Conservation (phyloP, 2,888 invertebrate species). For the Drosophila picticornis region DNA sequence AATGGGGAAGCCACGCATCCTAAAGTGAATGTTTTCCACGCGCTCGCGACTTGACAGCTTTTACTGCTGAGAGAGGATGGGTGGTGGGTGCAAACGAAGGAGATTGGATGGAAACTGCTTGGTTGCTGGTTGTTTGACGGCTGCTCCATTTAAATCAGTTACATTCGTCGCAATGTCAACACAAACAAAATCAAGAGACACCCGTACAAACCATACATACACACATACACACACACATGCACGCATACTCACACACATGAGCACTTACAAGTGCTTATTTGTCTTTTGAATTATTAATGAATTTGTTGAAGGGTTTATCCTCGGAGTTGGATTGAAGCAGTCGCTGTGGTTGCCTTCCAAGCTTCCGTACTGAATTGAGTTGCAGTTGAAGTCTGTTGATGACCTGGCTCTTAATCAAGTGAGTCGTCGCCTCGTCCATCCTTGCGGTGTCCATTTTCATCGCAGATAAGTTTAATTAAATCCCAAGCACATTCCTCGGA, state of each 20-base stretch:
- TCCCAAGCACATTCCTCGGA: constrained; percentile 34
- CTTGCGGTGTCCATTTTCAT: constrained; percentile 17
- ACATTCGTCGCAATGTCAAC: constrained; percentile 59
- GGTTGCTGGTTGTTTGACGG: constrained; percentile 45
- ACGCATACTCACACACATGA: constrained; percentile 13
- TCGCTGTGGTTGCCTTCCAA: constrained; percentile 2
- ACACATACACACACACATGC: constrained; percentile 1
- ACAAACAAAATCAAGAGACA: constrained; percentile 26
- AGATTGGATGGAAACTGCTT: constrained; percentile 9
- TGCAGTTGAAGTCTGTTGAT: constrained; percentile 32
- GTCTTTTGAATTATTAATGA: constrained; percentile 85
- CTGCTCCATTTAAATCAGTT: constrained; percentile 74
- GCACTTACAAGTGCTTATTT: constrained; percentile 71
- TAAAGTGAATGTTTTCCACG: constrained; percentile 15
- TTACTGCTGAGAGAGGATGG: background rate
- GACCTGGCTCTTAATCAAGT: constrained; percentile 63
- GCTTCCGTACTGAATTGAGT: background rate
- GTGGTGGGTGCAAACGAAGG: background rate
- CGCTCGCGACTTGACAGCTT: constrained; percentile 15
- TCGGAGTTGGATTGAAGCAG: background rate
- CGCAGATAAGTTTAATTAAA: constrained; percentile 76
- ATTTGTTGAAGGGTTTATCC: constrained; percentile 56
- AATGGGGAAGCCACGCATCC: background rate
- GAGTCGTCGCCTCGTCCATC: constrained; percentile 18
- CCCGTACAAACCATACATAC: background rate